Conservation (phyloP, 2,797 vertebrate genomes). For the Hephaestus fuliginosus region DNA sequence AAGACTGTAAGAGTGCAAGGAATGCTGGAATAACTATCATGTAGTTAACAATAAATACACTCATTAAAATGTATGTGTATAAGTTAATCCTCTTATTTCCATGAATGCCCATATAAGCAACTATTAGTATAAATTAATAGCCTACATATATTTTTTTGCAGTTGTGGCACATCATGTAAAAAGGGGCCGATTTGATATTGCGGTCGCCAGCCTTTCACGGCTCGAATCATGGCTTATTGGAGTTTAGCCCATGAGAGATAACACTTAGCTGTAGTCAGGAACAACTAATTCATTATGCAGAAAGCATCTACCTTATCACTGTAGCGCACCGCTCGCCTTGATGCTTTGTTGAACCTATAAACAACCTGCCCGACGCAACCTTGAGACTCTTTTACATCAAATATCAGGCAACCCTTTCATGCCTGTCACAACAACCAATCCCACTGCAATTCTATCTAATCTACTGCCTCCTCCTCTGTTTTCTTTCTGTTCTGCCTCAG, state of each 20-base stretch:
- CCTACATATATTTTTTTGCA: not conserved
- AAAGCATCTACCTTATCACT: constrained; percentile 52
- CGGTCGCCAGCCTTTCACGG: not conserved
- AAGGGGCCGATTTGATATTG: not conserved
- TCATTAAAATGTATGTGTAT: not conserved
- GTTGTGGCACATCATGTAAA: not conserved
- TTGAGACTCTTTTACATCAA: constrained; percentile 64
- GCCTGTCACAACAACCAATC: constrained; percentile 60
- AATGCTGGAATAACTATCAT: not conserved
- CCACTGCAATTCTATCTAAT: constrained; percentile 54
- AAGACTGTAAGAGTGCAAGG: not conserved
- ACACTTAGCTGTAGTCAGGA: constrained; percentile 40
- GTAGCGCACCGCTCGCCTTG: constrained; percentile 35
- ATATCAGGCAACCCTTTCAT: constrained; percentile 54
- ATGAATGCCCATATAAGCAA: not conserved
- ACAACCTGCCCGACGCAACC: constrained; percentile 59
- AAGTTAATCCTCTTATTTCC: not conserved
- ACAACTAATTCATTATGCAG: constrained; percentile 58
- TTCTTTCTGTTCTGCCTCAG: constrained; percentile 78
- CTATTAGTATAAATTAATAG: not conserved
- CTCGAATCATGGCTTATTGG: constrained; percentile 26
- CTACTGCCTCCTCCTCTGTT: constrained; percentile 46
- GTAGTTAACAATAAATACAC: not conserved
- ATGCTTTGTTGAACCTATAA: constrained; percentile 62
- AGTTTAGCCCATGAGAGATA: constrained; percentile 40